Base-by-base conservation (phyloP, 2,113 vertebrate species). In the Rhipidura dahli region DNA sequence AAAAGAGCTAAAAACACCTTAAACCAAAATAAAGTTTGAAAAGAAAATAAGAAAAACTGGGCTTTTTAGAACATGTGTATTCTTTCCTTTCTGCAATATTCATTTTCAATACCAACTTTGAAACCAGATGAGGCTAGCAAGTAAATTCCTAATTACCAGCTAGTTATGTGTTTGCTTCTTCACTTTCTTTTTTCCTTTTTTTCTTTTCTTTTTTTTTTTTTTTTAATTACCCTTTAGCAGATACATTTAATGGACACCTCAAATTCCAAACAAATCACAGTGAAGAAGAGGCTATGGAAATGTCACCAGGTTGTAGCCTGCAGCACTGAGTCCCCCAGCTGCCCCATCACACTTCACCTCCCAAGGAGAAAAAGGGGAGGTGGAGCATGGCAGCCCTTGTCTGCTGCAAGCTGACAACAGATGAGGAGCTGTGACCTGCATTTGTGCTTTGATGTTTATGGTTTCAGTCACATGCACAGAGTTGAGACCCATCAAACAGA, bases 401-500 rank as follows among this genome's bases (percentile, higher is more conserved):
- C 51, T 75, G 66, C 59, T 40, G 37, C 71, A 95, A 94, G 89
- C 39, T 0, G 28, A 85, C 71, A 95, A 30, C 37, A 91, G 78
- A 94, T 35, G 77, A 91, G 87, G 83, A 92, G 54, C 92, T 95
- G 59, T 50, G 78, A 79, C 75, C 92, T 20, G 20, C 79, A 77
- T 39, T 78, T 5, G 0, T 76, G 75, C 59, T 87, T 95, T 97
- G 96, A 98, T 91, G 51, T 89, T 97, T 96, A 98, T 93, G 65
- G 72, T 61, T 96, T 95, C 1, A 3, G 97, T 91, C 96, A 94
- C 79, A 87, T 88, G 93, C 70, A 94, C 88, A 90, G 76, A 95
- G 84, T 93, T 96, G 89, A 96, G 88, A 79, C 33, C 33, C 91
- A 94, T 98, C 96, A 96, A 90, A 83, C 47, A 64, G 42, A 93